These are phyloP conservation scores for Caenorhabditis sp. DNA, from an alignment of 2,888 invertebrate species.

Conservation along the genomic window DNA sequence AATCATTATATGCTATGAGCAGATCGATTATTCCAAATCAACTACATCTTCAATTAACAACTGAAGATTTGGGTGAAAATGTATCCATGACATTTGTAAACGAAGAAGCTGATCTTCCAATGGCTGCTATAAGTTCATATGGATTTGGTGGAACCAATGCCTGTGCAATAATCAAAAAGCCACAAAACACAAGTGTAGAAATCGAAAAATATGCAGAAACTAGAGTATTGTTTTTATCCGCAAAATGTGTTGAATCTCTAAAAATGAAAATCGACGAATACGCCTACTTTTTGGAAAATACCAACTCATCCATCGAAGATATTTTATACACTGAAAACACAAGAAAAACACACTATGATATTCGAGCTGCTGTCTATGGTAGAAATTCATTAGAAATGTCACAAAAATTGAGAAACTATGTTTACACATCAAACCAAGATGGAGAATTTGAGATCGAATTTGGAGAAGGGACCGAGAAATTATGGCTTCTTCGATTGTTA, in stretches of 20 bases:
- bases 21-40: constrained; percentile 47
- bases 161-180: constrained; percentile 41
- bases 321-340: constrained; percentile 45
- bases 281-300: constrained; percentile 31
- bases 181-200: background rate
- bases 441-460: constrained; percentile 31
- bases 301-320: constrained; percentile 25
- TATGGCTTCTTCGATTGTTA: constrained; percentile 37
- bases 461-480: constrained; percentile 40
- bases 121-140: constrained; percentile 49
- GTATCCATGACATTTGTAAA: constrained; percentile 43
- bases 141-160: constrained; percentile 56
- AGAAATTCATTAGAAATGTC: constrained; percentile 33
- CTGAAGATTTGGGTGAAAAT: constrained; percentile 40
- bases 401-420: constrained; percentile 24
- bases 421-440: constrained; percentile 13
- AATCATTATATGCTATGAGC: constrained; percentile 44
- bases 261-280: constrained; percentile 35
- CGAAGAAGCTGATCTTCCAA: constrained; percentile 45
- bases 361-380: constrained; percentile 42
- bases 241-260: constrained; percentile 42
- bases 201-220: constrained; percentile 19
- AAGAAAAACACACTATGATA: constrained; percentile 40
- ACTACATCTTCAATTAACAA: constrained; percentile 49
- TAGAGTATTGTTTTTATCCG: constrained; percentile 46